phyloP scores from a whole-genome alignment of 2,797 vertebrate species.

The Sebastes steindachneri region DNA sequence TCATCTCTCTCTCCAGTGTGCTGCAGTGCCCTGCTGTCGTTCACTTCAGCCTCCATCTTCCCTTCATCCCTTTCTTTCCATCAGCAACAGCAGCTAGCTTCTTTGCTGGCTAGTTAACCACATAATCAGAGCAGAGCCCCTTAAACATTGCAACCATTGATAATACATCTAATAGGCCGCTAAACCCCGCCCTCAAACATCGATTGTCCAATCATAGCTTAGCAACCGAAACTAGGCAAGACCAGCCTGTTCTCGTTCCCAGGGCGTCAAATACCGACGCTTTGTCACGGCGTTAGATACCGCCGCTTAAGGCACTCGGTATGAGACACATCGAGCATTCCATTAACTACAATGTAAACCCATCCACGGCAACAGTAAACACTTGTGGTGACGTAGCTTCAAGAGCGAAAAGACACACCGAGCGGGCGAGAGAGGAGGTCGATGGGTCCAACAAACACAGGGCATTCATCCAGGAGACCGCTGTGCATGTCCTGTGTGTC shows the following conservation, averaged over 20 bases:
- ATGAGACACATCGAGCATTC: too few relatives aligned
- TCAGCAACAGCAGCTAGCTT: conserved; percentile 6
- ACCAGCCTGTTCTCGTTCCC: not conserved
- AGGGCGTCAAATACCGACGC: too few relatives aligned
- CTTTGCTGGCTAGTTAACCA: not conserved
- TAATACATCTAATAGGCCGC: not conserved
- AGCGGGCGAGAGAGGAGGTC: too few relatives aligned
- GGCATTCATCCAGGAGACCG: too few relatives aligned
- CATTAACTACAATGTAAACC: too few relatives aligned
- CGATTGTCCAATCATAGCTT: not conserved
- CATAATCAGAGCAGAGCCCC: not conserved
- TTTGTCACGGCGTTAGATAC: too few relatives aligned
- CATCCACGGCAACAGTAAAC: too few relatives aligned
- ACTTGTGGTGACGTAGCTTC: too few relatives aligned
- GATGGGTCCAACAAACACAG: too few relatives aligned
- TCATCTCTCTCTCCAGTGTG: conserved; percentile 45
- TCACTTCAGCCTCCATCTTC: conserved; percentile 18
- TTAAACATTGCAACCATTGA: not conserved
- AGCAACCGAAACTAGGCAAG: not conserved
- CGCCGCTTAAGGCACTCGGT: too few relatives aligned
- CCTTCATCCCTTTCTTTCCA: not conserved
- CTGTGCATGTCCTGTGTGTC: too few relatives aligned
- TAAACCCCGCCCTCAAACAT: not conserved
- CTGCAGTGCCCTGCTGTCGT: conserved; percentile 39
- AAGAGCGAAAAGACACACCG: too few relatives aligned